Base-by-base conservation (phyloP, 2,888 invertebrate species). In the Stegana nigrithorax region DNA sequence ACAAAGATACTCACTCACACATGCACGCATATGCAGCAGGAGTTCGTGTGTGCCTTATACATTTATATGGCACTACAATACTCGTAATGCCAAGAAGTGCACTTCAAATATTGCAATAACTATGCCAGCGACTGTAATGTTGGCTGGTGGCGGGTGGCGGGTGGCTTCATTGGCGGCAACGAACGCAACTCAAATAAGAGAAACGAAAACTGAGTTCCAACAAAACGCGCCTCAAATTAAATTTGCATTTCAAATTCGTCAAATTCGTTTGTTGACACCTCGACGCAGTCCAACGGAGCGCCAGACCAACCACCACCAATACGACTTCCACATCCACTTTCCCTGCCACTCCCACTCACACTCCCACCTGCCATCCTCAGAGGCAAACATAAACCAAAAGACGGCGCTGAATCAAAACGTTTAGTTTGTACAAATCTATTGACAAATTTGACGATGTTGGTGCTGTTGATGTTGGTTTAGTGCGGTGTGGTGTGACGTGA, bases 191-290 rank as follows among this genome's bases (percentile, higher is more conserved):
- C 21, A 23, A 23, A 10, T 45, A 5, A 21, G 21, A 19, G 45
- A 5, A 32, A 21, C 32, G 32, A n/a, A 19, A 32, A 53, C 19
- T 29, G 26, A 53, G 14, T 32, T 53, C 17, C 19, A 19, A 32
- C 21, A 32, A 53, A 53, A 62, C 68, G 63, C 63, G 74, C 73
- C 75, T 73, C 69, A 79, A 76, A 80, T 78, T 76, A 80, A 80
- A 80, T 80, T 81, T 81, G 78, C 80, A 80, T 80, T 77, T 75
- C 73, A 72, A 77, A 81, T 77, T 78, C 70, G 68, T 62, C 67
- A 67, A 56, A 67, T 68, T 66, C 69, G 68, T 71, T 73, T 71
- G 73, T 73, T 76, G 79, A 73, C 78, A 75, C 71, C 66, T 72
- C 58, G 39, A 10, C 21, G 55, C 56, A 59, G 45, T 44, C 21